Percentiles rank a stretch among this genome's conserved stretches.
phyloP scores from a whole-genome alignment of 1,140 invertebrate species.

The Idris sp. region DNA sequence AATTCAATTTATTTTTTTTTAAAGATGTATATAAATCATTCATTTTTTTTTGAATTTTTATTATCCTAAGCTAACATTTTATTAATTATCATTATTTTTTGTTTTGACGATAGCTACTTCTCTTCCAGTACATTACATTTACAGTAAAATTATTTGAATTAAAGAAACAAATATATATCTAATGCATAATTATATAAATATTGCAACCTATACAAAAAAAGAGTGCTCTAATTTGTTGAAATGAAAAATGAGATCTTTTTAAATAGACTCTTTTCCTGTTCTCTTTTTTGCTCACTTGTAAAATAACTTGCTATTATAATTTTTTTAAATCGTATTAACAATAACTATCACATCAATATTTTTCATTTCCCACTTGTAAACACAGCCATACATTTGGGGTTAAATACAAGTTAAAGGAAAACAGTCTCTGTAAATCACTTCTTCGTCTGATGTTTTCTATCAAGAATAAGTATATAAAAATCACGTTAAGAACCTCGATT shows the following conservation, averaged over 20 bases:
- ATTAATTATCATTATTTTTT: not conserved
- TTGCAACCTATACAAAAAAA: too few species aligned
- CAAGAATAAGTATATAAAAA: conserved; percentile 29
- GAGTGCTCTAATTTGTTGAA: too few species aligned
- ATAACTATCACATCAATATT: conserved; percentile 24
- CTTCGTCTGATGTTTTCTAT: conserved; percentile 13
- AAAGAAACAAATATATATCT: too few species aligned
- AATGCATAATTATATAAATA: too few species aligned
- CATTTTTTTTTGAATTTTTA: conserved; percentile 2
- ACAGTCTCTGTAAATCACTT: conserved; percentile 43
- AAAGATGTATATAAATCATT: conserved; percentile 8
- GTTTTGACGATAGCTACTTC: not conserved
- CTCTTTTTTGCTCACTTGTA: not conserved
- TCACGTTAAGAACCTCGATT: conserved; percentile 2
- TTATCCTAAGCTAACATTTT: not conserved
- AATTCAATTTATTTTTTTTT: too few species aligned
- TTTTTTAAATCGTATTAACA: conserved; percentile 30
- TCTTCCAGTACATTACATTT: too few species aligned
- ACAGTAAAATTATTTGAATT: too few species aligned
- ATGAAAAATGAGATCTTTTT: not conserved
- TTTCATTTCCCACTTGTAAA: conserved; percentile 29
- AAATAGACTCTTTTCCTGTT: not conserved
- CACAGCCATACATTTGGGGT: conserved; percentile 32
- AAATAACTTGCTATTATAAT: conserved; percentile 33
- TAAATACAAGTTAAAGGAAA: conserved; percentile 32